Evolutionary conservation across 2,113 vertebrate genomes (phyloP), one percentile per base, ranked within the genome.

Genomic region (Athene noctua): DNA sequence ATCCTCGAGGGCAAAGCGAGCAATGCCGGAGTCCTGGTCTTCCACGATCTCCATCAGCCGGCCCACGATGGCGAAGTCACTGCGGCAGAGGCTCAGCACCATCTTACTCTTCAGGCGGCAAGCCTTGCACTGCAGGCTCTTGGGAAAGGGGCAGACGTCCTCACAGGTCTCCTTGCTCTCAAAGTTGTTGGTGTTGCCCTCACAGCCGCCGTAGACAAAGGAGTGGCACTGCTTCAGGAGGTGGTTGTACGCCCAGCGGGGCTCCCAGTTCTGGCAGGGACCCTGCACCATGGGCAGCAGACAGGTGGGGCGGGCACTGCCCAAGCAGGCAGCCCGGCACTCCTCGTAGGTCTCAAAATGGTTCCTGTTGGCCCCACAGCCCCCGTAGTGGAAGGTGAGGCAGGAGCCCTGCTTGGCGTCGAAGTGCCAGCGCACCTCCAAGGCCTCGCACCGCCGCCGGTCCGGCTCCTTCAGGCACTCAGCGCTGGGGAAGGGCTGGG

Each of bases 1-100:
- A 0, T 99, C 98, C 10, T 99, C 99, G 25, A 99, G 97, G 21
- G 98, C 98, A 9, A 99, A 99, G 9, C 99, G 98, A 8, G 99
- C 99, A 0, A 99, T 98, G 36, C 99, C 99, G 0, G 96, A 98
- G 88, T 99, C 99, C 47, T 99, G 98, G 54, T 99, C 99, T 97
- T 99, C 99, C 10, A 99, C 98, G 14, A 99, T 98, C 96, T 99
- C 99, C 2, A 99, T 99, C 83, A 99, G 98, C 15, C 98, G 97
- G 2, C 99, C 99, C 68, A 99, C 99, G 1, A 99, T 99, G 92
- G 99, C 99, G 3, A 99, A 99, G 97, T 99, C 99, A 2, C 99
- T 99, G 55, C 98, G 98, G 96, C 99, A 99, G 77, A 99, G 97
- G 94, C 98, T 99, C n/a, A 98, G 97, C 6, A 99, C 98, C 96